These are phyloP conservation scores for Rhagonycha fulva DNA, from an alignment of 2,888 invertebrate species.

Conservation along the genomic window DNA sequence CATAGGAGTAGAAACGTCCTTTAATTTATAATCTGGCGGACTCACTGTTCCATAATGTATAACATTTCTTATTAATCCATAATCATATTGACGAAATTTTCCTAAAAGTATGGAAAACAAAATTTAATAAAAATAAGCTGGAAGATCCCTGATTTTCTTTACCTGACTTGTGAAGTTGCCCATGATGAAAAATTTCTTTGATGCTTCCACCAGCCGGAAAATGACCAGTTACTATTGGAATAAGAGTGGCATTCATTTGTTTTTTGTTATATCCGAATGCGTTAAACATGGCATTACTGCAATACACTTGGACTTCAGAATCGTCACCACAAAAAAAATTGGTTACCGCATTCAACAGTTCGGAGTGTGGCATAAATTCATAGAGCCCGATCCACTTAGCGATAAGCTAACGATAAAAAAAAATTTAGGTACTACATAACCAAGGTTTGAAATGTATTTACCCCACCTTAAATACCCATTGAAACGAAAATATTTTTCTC, in stretches of 20 bases:
- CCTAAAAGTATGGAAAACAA: neutral
- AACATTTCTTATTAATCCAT: constrained; percentile 19
- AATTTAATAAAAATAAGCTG: neutral
- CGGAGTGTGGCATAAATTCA: constrained; percentile 66
- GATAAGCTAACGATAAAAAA: neutral
- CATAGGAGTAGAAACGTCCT: constrained; percentile 33
- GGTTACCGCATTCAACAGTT: constrained; percentile 58
- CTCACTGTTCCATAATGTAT: constrained; percentile 21
- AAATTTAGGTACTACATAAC: neutral
- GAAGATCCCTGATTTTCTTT: too few species aligned
- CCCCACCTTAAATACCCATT: neutral
- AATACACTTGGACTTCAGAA: constrained; percentile 38
- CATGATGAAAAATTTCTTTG: neutral
- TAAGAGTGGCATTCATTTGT: constrained; percentile 45
- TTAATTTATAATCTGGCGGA: constrained; percentile 34
- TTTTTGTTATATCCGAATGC: constrained; percentile 45
- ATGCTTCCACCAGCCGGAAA: constrained; percentile 37
- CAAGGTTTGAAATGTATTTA: neutral
- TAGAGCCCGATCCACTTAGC: constrained; percentile 51
- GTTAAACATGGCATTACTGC: constrained; percentile 45
- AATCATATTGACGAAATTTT: neutral
- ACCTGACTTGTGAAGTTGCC: neutral
- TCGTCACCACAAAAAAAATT: constrained; percentile 53
- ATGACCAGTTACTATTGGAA: constrained; percentile 42
- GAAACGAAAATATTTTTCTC: neutral